A percentile compares a stretch with the other conserved stretches of the same genome.
Conservation (phyloP, 2,113 vertebrate genomes). For the Piaya cayana region DNA sequence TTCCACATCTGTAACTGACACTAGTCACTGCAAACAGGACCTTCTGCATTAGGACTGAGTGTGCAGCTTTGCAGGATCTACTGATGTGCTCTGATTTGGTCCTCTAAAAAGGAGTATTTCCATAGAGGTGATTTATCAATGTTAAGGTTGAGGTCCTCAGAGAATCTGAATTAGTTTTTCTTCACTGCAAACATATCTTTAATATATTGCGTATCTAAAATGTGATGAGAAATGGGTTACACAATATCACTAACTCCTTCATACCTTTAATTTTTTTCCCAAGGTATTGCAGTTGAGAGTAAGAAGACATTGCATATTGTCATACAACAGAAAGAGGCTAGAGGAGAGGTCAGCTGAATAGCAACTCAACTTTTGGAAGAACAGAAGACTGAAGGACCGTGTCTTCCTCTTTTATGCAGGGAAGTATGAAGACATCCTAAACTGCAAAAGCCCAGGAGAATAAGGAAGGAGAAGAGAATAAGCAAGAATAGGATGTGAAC, state of each 20-base stretch:
- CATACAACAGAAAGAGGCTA: neutral
- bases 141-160: neutral
- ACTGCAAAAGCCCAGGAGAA: neutral
- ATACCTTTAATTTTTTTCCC: neutral
- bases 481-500: neutral
- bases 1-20: neutral
- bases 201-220: neutral
- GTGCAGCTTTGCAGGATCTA: neutral
- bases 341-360: neutral
- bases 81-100: neutral
- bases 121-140: neutral
- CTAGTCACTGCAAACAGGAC: neutral
- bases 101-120: neutral
- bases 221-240: neutral
- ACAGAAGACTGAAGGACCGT: neutral
- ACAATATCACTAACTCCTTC: neutral
- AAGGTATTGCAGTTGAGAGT: neutral
- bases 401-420: neutral
- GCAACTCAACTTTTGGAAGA: slow-evolving; percentile 8
- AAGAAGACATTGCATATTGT: neutral
- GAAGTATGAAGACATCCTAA: neutral
- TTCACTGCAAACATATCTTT: neutral
- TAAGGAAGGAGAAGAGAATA: neutral
- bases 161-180: neutral
- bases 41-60: neutral